Evolutionary conservation across 2,797 vertebrate genomes (phyloP), one percentile per base, ranked within the genome.

Genomic region (Clarias pachynema): DNA sequence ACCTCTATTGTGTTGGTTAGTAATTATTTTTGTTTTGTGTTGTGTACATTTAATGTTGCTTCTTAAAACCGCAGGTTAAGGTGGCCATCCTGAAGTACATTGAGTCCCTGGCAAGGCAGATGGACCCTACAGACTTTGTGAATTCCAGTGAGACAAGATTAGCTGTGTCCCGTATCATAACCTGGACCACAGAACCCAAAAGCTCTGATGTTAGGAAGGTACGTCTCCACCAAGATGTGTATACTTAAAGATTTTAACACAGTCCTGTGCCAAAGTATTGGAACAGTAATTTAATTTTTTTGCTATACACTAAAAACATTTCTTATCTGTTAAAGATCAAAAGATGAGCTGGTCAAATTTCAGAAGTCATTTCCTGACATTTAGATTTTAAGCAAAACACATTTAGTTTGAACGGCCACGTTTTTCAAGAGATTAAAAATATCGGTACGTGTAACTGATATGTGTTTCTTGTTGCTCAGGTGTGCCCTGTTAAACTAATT

Each of bases 181-280:
- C 97, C 80, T 97, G 97, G 96, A 97, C 97, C 87, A 97, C 96
- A 82, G 97, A 97, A 95, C 97, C 97, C 93, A 97, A 97, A 95
- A 97, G 97, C 92, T 97, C 96, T 86, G 97, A 97, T 60, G 96
- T 97, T 91, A 96, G 97, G 93, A 97, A 97, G 96, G 97, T 97
- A 92, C 31, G 88, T 84, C 26, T 66, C 65, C 59, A 40, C 1
- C 5, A 56, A 62, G 12, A 62, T 24, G 18, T 22, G 37, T 62
- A 8, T 37, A 79, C 2, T 14, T 34, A 56, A 78, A n/a, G 5
- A 37, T 60, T 37, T 15, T 34, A 14, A 6, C 24, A 29, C 15
- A 57, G 20, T 31, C 29, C 1, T 14, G 5, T 26, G 24, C 7
- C 5, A 73, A 49, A 73, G 14, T 53, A 26, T 49, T 16, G 40